Base-by-base conservation (phyloP, 2,797 vertebrate genomes). In the Helarctos malayanus region DNA sequence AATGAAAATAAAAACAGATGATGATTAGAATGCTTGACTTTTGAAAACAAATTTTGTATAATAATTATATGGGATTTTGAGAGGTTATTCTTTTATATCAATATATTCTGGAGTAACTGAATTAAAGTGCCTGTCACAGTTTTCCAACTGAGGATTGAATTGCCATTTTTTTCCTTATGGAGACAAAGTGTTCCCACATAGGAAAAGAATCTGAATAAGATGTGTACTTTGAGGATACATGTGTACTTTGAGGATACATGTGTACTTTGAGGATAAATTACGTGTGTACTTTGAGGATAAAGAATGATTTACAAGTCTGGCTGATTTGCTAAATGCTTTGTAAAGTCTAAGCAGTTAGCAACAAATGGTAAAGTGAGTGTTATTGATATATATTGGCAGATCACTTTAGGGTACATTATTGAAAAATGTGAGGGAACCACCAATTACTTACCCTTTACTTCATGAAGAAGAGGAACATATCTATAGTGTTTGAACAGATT, bases 71-170 rank as follows among this genome's bases (percentile, higher is more conserved):
- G 14, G 95, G n/a, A 54, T 75, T 91, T 88, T 73, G 54, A 57
- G 78, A 83, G 23, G 7, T 75, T 80, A 35, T 7, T 80, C 63
- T 65, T 84, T 78, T 61, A 35, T 84, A 65, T 71, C 45, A 41
- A 1, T 35, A 59, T 93, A 56, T 96, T 81, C 29, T 76, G 27
- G 81, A 95, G n/a, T 75, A 96, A 96, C 19, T 32, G 29, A 92
- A 54, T 76, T 57, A 65, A 96, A 54, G 52, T 81, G 8, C 12
- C 59, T 65, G 13, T 79, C 8, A 94, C 18, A 91, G 49, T 89
- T 96, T 92, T 73, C 41, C 12, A 76, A 38, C 3, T 75, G 57
- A 94, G 45, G 54, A 86, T 81, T 65, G 4, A 91, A 45, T 71
- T 63, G 69, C 16, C 68, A 25, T 65, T 94, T 96, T 96, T 94